Evolutionary conservation across 2,113 vertebrate species (phyloP).

Genomic region (Corvus cornix): DNA sequence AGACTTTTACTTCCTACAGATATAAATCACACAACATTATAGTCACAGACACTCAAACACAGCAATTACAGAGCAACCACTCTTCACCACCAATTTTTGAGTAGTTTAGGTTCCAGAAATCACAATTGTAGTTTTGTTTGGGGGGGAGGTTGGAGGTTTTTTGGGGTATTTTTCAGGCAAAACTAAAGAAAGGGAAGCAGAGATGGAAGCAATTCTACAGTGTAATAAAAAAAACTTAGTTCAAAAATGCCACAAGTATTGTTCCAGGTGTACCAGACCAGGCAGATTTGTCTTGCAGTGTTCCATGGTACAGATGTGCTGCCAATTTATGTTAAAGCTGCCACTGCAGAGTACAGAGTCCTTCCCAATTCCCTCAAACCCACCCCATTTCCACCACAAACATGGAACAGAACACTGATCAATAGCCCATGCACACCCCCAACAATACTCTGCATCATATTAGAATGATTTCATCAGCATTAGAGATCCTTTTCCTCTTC

Average conservation of each 20-base stretch:
- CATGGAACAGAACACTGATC: fast-evolving
- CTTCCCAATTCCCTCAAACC: neutral
- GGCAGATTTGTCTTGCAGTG: neutral
- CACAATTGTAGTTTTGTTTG: too few relatives aligned
- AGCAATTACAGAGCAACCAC: neutral
- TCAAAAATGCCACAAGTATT: fast-evolving
- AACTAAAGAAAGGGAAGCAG: neutral
- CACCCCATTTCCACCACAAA: neutral
- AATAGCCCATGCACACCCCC: neutral
- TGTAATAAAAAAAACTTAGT: fast-evolving
- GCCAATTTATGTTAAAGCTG: neutral
- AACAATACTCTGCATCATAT: fast-evolving
- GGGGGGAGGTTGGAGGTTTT: neutral
- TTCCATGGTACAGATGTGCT: fast-evolving
- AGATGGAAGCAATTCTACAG: neutral
- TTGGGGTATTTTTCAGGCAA: neutral
- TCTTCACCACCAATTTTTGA: neutral
- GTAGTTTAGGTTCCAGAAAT: neutral
- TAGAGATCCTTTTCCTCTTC: neutral
- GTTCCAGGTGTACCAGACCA: neutral
- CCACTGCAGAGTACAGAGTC: neutral
- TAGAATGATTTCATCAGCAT: neutral
- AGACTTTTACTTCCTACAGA: neutral
- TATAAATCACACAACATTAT: neutral
- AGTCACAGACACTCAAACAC: neutral